Evolutionary conservation across 2,797 vertebrate species (phyloP).

Genomic region (Adrianichthys oophorus): DNA sequence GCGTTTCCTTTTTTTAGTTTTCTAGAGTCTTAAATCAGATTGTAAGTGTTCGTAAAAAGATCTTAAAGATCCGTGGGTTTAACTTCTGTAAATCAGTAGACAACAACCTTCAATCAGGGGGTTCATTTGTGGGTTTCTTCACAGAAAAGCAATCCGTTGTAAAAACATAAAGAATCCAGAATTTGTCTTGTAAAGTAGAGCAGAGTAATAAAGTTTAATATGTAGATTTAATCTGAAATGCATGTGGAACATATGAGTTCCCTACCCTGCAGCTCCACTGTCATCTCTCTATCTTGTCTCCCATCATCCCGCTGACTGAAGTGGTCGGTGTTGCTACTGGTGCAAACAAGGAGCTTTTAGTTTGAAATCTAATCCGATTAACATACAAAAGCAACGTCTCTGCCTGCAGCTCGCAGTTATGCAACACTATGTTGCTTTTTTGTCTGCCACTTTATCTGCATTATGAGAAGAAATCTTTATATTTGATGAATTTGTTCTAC

Average conservation of each 20-base stretch:
- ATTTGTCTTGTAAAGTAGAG: background rate
- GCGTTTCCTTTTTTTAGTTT: too few species aligned
- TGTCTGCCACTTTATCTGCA: slow-evolving; percentile 35
- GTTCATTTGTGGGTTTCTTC: too few species aligned
- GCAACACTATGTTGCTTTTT: slow-evolving; percentile 39
- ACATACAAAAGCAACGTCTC: slow-evolving; percentile 53
- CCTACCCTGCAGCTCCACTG: slow-evolving; percentile 1
- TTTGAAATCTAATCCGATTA: slow-evolving; percentile 61
- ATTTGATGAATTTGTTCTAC: slow-evolving; percentile 36
- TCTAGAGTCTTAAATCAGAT: too few species aligned
- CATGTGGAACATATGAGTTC: background rate
- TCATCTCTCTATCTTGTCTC: slow-evolving; percentile 41
- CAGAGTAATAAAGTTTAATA: slow-evolving; percentile 5
- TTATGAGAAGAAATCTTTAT: slow-evolving; percentile 29
- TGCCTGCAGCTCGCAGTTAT: slow-evolving; percentile 46
- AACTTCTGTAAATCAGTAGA: background rate
- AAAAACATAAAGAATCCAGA: background rate
- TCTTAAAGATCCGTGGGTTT: too few species aligned
- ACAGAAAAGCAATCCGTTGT: too few species aligned
- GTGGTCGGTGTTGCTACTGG: slow-evolving; percentile 28
- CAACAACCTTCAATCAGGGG: too few species aligned
- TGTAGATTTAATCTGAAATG: too few species aligned
- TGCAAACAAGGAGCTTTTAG: slow-evolving; percentile 59
- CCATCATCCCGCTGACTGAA: slow-evolving; percentile 54
- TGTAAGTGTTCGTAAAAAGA: too few species aligned